phyloP scores from a whole-genome alignment of 1,140 invertebrate species.

The Trichonephila clavata region DNA sequence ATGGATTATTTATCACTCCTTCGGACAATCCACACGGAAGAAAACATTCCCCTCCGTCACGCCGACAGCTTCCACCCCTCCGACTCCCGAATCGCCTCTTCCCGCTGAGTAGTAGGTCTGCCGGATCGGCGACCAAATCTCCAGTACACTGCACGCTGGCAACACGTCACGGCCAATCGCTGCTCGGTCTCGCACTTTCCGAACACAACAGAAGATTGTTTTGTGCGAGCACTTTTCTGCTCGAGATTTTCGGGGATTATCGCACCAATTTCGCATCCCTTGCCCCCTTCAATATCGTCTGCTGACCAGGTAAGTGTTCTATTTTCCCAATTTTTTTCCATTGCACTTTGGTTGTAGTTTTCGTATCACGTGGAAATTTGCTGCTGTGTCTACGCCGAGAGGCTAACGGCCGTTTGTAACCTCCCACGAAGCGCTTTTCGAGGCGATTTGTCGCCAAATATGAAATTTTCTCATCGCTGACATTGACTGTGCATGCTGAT shows the following conservation, averaged over 20 bases:
- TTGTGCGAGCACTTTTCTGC: slow-evolving; percentile 13
- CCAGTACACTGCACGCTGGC: slow-evolving; percentile 63
- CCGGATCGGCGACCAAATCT: slow-evolving; percentile 17
- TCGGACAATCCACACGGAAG: slow-evolving; percentile 40
- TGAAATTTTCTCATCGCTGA: not conserved
- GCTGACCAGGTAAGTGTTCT: slow-evolving; percentile 2
- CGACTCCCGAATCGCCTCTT: slow-evolving; percentile 45
- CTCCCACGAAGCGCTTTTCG: not conserved
- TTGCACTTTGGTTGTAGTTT: not conserved
- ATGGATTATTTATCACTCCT: slow-evolving; percentile 26
- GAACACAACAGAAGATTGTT: slow-evolving; percentile 18
- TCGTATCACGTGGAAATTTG: slow-evolving; percentile 48
- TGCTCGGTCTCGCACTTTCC: not conserved
- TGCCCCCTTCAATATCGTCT: not conserved
- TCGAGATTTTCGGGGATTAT: slow-evolving; percentile 9
- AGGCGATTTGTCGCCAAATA: slow-evolving; percentile 54
- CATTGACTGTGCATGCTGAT: slow-evolving; percentile 33
- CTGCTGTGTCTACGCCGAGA: not conserved
- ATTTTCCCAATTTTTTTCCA: not conserved
- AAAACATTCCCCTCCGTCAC: slow-evolving; percentile 62
- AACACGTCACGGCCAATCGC: slow-evolving; percentile 18
- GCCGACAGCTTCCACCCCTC: slow-evolving; percentile 44
- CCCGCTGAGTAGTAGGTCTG: slow-evolving; percentile 62
- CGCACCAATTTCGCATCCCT: not conserved
- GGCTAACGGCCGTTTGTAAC: slow-evolving; percentile 52